Evolutionary conservation across 2,113 vertebrate genomes (phyloP).

Genomic region (Phoxinus phoxinus): DNA sequence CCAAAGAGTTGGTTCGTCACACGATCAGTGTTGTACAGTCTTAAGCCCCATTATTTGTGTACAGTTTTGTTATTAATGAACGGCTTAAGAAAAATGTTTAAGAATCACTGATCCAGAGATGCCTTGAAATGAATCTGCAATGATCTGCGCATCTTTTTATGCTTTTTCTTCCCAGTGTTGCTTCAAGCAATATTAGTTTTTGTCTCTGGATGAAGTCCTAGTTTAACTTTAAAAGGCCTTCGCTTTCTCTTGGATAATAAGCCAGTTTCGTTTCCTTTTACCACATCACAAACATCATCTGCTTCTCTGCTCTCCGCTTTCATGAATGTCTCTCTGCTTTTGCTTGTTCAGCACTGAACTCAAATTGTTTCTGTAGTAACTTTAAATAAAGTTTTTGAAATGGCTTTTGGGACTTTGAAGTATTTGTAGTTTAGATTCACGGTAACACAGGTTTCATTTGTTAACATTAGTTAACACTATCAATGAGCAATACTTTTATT

Average conservation of each 20-base stretch:
- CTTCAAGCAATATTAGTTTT: neutral
- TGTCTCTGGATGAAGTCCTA: neutral
- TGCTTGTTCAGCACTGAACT: constrained; percentile 56
- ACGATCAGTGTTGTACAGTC: constrained; percentile 52
- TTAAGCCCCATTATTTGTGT: constrained; percentile 15
- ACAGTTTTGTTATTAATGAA: constrained; percentile 41
- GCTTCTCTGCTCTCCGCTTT: constrained; percentile 24
- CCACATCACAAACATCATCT: constrained; percentile 1
- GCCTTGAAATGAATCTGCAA: constrained; percentile 38
- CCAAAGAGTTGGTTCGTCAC: constrained; percentile 65
- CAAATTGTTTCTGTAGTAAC: constrained; percentile 64
- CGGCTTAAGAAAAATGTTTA: constrained; percentile 40
- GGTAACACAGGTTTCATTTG: too few relatives aligned
- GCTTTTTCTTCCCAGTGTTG: constrained; percentile 43
- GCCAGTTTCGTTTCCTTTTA: constrained; percentile 16
- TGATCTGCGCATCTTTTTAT: constrained; percentile 35
- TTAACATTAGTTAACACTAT: too few relatives aligned
- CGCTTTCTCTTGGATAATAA: constrained; percentile 62
- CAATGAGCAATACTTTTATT: too few relatives aligned
- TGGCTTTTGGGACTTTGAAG: neutral
- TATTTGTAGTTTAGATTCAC: neutral
- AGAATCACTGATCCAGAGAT: constrained; percentile 38
- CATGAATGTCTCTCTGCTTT: constrained; percentile 60
- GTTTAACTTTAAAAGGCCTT: constrained; percentile 47
- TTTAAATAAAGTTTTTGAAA: constrained; percentile 76